A percentile compares a stretch with the other conserved stretches of the same genome.
Evolutionary conservation across 2,888 invertebrate genomes (phyloP).

Genomic region (Nomada ruficornis): DNA sequence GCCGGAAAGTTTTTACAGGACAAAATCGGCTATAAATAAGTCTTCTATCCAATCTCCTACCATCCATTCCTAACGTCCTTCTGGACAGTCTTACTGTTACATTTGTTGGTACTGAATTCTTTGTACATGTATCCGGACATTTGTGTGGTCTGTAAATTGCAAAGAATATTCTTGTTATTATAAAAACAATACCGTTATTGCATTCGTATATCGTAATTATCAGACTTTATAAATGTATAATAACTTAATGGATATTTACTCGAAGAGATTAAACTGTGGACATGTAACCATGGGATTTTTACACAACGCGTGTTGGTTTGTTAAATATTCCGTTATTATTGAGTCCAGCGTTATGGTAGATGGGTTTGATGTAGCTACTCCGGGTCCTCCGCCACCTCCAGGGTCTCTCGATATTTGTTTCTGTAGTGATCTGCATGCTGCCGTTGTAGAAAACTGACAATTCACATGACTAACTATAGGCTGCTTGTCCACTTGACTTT

Average conservation of each 20-base stretch:
- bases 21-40: slow-evolving; percentile 93
- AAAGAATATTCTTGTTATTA: slow-evolving; percentile 8
- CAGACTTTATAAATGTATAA: not conserved
- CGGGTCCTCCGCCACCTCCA: slow-evolving; percentile 78
- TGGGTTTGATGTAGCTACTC: slow-evolving; percentile 76
- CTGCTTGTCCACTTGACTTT: slow-evolving; percentile 76
- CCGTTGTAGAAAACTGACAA: slow-evolving; percentile 49
- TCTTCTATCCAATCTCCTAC: slow-evolving; percentile 90
- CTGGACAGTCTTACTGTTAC: slow-evolving; percentile 86
- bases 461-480: slow-evolving; percentile 58
- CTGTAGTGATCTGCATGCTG: slow-evolving; percentile 85
- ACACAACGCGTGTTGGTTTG: slow-evolving; percentile 99
- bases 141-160: slow-evolving; percentile 91
- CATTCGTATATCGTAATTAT: not conserved
- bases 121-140: slow-evolving; percentile 94
- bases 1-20: slow-evolving; percentile 90
- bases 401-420: slow-evolving; percentile 85
- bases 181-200: no score
- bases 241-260: slow-evolving; percentile 86
- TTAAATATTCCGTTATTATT: slow-evolving; percentile 97
- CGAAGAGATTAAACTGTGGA: slow-evolving; percentile 97
- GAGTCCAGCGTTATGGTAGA: slow-evolving; percentile 91
- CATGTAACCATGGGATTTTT: slow-evolving; percentile 99
- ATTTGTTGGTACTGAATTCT: slow-evolving; percentile 89
- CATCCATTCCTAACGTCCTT: slow-evolving; percentile 85